Conservation (phyloP, 2,888 invertebrate genomes). For the Miltochrista miniata region DNA sequence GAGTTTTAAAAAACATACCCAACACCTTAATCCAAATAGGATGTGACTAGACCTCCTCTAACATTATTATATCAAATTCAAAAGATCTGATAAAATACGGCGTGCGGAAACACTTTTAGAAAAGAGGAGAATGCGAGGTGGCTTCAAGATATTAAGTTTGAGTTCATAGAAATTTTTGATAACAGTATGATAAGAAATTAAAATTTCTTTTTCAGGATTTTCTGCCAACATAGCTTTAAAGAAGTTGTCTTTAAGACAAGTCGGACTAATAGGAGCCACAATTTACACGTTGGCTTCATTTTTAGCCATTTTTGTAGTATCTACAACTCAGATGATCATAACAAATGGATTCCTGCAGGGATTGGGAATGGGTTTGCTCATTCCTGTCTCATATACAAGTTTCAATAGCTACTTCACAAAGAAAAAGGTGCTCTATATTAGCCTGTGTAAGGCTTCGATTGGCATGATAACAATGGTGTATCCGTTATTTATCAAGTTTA, state of each 20-base stretch:
- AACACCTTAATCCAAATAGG: no score
- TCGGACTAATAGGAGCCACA: slow-evolving; percentile 86
- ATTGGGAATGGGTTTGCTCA: slow-evolving; percentile 87
- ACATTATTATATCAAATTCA: no score
- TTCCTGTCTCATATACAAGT: slow-evolving; percentile 88
- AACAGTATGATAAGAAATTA: no score
- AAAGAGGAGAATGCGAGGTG: no score
- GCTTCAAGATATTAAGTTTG: no score
- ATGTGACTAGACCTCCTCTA: no score
- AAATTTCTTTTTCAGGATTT: slow-evolving; percentile 76
- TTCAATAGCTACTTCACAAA: slow-evolving; percentile 90
- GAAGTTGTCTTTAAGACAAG: slow-evolving; percentile 85
- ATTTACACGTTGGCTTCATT: slow-evolving; percentile 86
- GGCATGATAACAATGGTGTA: slow-evolving; percentile 87
- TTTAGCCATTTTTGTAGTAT: slow-evolving; percentile 85
- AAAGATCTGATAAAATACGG: no score
- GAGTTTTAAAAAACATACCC: no score
- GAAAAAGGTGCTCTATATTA: slow-evolving; percentile 87
- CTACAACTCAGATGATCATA: slow-evolving; percentile 85
- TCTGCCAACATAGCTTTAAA: slow-evolving; percentile 87
- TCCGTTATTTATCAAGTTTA: slow-evolving; percentile 85
- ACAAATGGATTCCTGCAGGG: slow-evolving; percentile 87
- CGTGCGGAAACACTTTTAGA: no score
- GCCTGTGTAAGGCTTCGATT: slow-evolving; percentile 87
- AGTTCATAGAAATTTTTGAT: no score